phyloP scores from a whole-genome alignment of 2,797 vertebrate genomes.

The Sebastes melanostomus region DNA sequence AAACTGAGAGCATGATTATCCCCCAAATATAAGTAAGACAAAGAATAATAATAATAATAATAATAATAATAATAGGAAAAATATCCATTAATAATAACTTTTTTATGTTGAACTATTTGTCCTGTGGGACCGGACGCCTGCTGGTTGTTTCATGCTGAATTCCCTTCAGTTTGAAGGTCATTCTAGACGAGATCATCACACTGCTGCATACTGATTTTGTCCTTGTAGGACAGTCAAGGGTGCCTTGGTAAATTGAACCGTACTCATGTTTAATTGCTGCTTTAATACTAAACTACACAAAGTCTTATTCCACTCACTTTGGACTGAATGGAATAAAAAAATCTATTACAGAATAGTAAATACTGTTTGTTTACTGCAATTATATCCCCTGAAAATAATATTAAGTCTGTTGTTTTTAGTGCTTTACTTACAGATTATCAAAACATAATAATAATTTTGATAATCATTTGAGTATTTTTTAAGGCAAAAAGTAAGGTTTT shows the following conservation, averaged over 20 bases:
- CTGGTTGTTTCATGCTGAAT: not conserved
- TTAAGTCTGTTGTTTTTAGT: not conserved
- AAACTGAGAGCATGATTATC: not conserved
- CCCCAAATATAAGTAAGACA: too few relatives aligned
- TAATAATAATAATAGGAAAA: too few relatives aligned
- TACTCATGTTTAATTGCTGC: slow-evolving; percentile 9
- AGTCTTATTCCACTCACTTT: not conserved
- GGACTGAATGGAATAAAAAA: not conserved
- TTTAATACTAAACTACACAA: not conserved
- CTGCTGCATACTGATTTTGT: slow-evolving; percentile 4
- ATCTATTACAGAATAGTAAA: not conserved
- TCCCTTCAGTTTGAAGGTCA: not conserved
- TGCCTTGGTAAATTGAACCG: slow-evolving; percentile 1
- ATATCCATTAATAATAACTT: too few relatives aligned
- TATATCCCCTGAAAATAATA: not conserved
- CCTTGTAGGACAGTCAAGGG: slow-evolving; percentile 17
- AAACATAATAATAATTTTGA: too few relatives aligned
- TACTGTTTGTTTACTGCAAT: not conserved
- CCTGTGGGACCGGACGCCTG: not conserved
- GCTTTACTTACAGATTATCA: not conserved
- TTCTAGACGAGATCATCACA: not conserved
- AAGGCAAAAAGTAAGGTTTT: not conserved
- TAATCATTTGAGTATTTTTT: too few relatives aligned
- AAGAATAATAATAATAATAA: too few relatives aligned
- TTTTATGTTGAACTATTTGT: not conserved